Conservation (phyloP, 2,797 vertebrate species). For the Adrianichthys oophorus region DNA sequence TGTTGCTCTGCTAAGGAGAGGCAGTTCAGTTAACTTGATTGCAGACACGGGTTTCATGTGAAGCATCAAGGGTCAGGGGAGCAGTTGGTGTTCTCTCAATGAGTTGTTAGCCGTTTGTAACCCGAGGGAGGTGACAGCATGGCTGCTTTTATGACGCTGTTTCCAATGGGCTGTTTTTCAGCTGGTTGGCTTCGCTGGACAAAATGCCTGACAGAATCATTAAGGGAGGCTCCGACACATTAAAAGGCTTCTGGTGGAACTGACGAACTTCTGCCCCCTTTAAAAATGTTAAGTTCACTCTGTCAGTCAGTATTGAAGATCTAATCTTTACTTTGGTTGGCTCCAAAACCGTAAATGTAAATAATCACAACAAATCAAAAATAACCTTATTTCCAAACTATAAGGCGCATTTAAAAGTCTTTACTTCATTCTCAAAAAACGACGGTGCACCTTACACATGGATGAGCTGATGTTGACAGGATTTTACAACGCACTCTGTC, state of each 20-base stretch:
- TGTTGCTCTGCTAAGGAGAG: slow-evolving; percentile 14
- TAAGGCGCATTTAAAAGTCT: too few relatives aligned
- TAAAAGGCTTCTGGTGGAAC: slow-evolving; percentile 57
- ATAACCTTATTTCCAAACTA: too few relatives aligned
- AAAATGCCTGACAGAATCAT: slow-evolving; percentile 67
- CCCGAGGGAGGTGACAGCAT: slow-evolving; percentile 50
- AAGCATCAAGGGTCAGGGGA: slow-evolving; percentile 50
- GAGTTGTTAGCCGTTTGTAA: slow-evolving; percentile 23
- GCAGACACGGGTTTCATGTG: slow-evolving; percentile 38
- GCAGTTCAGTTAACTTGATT: slow-evolving; percentile 23
- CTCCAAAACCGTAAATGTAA: slow-evolving; percentile 12
- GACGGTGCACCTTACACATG: too few relatives aligned
- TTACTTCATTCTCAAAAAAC: too few relatives aligned
- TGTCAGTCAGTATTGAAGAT: too few relatives aligned
- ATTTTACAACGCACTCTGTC: too few relatives aligned
- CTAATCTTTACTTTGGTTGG: slow-evolving; percentile 11
- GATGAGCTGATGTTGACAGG: too few relatives aligned
- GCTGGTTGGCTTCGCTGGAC: slow-evolving; percentile 58
- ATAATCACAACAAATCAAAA: slow-evolving; percentile 22
- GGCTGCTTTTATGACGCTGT: slow-evolving; percentile 50
- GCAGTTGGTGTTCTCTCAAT: slow-evolving; percentile 39
- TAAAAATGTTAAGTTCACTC: slow-evolving; percentile 22
- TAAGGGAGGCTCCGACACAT: slow-evolving; percentile 63
- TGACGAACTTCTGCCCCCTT: slow-evolving; percentile 34
- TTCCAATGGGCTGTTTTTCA: slow-evolving; percentile 67